A percentile compares a stretch with the other conserved stretches of the same genome.
Evolutionary conservation across 2,113 vertebrate species (phyloP).

Genomic region (Cyprinodon variegatus): DNA sequence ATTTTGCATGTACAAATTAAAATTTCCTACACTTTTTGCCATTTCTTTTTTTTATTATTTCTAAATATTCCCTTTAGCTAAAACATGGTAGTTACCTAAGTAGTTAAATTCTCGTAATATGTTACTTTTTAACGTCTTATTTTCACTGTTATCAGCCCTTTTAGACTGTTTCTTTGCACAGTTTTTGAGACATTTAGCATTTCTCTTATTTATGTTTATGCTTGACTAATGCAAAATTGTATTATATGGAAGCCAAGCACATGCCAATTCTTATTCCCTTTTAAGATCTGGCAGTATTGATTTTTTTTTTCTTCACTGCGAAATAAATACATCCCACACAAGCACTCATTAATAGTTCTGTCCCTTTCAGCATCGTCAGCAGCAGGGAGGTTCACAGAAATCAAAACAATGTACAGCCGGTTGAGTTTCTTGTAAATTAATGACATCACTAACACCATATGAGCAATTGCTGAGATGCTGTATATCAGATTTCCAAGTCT

Average conservation of each 20-base stretch:
- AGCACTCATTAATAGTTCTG: slow-evolving; percentile 53
- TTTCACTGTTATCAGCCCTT: slow-evolving; percentile 44
- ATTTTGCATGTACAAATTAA: slow-evolving; percentile 56
- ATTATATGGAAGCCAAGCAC: slow-evolving; percentile 53
- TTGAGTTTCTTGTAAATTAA: slow-evolving; percentile 68
- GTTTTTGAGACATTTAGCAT: slow-evolving; percentile 60
- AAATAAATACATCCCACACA: slow-evolving; percentile 46
- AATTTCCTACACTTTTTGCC: slow-evolving; percentile 43
- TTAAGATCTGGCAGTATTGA: slow-evolving; percentile 49
- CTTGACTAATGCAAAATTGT: slow-evolving; percentile 44
- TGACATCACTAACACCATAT: slow-evolving; percentile 62
- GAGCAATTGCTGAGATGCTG: slow-evolving; percentile 51
- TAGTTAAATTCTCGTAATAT: slow-evolving; percentile 63
- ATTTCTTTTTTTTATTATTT: slow-evolving; percentile 30
- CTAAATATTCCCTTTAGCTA: slow-evolving; percentile 33
- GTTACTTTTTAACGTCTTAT: slow-evolving; percentile 30
- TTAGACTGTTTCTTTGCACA: slow-evolving; percentile 58
- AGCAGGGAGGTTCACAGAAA: slow-evolving; percentile 35
- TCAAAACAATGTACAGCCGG: slow-evolving; percentile 53
- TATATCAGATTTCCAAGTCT: slow-evolving; percentile 63
- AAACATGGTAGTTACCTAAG: slow-evolving; percentile 53
- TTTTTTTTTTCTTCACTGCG: slow-evolving; percentile 21
- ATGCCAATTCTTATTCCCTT: slow-evolving; percentile 42
- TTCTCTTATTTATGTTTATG: slow-evolving; percentile 45
- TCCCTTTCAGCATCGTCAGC: slow-evolving; percentile 44